Evolutionary conservation across 2,113 vertebrate genomes (phyloP), one percentile per base, ranked within the genome.

Genomic region (Baryphthengus martii): DNA sequence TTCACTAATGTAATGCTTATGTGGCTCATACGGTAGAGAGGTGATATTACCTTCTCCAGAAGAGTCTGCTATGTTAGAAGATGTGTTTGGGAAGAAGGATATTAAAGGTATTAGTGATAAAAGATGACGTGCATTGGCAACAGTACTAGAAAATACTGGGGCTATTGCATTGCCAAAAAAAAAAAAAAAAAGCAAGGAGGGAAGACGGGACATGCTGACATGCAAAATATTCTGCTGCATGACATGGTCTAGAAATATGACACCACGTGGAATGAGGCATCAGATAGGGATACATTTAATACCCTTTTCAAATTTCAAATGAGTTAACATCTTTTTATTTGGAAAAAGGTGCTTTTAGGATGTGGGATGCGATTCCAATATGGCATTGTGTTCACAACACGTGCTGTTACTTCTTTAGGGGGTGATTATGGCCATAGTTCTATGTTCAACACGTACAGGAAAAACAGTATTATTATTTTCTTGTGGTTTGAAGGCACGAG

Each of bases 391-490:
- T 93, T 91, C 47, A 47, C 44, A 88, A 35, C 80, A 82, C 0
- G 8, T 4, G 3, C 76, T 45, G 17, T 89, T 93, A 37, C 66
- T 93, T 90, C 66, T 83, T 84, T 40, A 55, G 42, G 75, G 86
- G 14, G 35, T 93, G 82, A 84, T 96, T 91, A 80, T 93, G 63
- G 45, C 56, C 71, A 11, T 81, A 73, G 24, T 52, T 96, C 50
- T 88, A 14, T 71, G 89, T 96, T 95, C 83, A 73, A 39, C 62
- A 80, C 37, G 56, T 80, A 59, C 72, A 86, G 89, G 77, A 84
- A 75, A 72, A 96, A 65, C 49, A 76, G 55, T 75, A 39, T 66
- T 65, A 90, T 85, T 95, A 77, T 93, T 95, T 94, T 96, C 87
- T 85, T 83, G 62, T 82, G 90, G 90, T 90, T 94, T 87, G 80